Base-by-base conservation (phyloP, 2,797 vertebrate species). In the Cirrhinus mrigala region DNA sequence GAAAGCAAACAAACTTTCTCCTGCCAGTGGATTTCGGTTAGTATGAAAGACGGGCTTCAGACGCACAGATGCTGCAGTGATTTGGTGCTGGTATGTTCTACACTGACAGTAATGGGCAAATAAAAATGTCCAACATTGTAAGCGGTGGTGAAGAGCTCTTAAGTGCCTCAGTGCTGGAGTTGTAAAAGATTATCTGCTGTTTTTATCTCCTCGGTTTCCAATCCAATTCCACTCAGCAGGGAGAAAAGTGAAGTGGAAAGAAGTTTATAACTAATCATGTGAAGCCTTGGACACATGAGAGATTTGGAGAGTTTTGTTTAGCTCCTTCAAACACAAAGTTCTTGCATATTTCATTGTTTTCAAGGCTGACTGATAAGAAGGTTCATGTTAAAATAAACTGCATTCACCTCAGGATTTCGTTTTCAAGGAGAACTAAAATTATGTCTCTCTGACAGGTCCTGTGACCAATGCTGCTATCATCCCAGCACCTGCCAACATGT, bases 401-500 rank as follows among this genome's bases (percentile, higher is more conserved):
- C 22, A 54, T 75, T 75, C 20, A 3, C 18, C 33, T 22, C 6
- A 37, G 10, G 29, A 46, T 46, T 44, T 78, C 14, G 11, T 58
- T 69, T 73, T 73, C 18, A 62, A 18, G 6, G 16, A 62, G 16
- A 40, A 68, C 29, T 27, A 29, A 27, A 20, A 6, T 56, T 69
- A 4, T 48, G 40, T 77, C 24, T 50, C 58, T n/a, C 56, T 24
- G 50, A 64, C 87, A 97, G 96, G 96, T 48, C 96, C 96, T 0
- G 94, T 97, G 71, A 97, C 96, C 56, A 97, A 96, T 0, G 96
- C 96, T 6, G 89, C 93, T 92, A 96, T 97, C 37, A 87, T 95
- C 64, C 91, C 96, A 84, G 96, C 96, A 0, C 96, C 96, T 0
- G 90, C 95, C 82, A 96, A 97, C 94, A 99, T 99, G 97, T 95